Evolutionary conservation across 2,113 vertebrate genomes (phyloP).

Genomic region (Crotalus horridus): DNA sequence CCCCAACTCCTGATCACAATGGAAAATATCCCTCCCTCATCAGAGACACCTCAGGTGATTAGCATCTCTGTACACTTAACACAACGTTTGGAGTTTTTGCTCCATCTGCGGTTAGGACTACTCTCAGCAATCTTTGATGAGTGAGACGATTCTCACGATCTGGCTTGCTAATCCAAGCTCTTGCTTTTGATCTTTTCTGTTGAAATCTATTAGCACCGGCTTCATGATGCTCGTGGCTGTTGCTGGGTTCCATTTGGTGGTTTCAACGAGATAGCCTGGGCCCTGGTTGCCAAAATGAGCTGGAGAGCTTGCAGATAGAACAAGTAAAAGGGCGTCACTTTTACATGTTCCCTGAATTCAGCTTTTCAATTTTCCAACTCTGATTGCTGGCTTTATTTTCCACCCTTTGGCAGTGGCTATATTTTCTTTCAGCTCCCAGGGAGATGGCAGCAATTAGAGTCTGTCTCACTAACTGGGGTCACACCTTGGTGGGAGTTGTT

Average conservation of each 20-base stretch:
- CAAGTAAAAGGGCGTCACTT: background rate
- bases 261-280: background rate
- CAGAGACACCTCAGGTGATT: background rate
- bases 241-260: background rate
- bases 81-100: background rate
- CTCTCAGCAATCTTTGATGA: background rate
- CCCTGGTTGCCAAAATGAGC: background rate
- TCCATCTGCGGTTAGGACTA: background rate
- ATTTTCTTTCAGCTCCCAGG: background rate
- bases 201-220: background rate
- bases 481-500: background rate
- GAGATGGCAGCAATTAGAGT: background rate
- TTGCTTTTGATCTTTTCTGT: background rate
- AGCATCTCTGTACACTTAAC: background rate
- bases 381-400: background rate
- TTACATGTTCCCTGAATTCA: background rate
- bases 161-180: background rate
- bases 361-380: background rate
- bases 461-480: background rate
- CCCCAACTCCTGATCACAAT: background rate
- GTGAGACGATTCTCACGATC: background rate
- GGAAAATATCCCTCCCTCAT: background rate
- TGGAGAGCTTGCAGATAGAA: background rate
- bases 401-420: background rate
- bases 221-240: too few species aligned